Evolutionary conservation across 2,888 invertebrate genomes (phyloP).

Genomic region (Oscheius sp.): DNA sequence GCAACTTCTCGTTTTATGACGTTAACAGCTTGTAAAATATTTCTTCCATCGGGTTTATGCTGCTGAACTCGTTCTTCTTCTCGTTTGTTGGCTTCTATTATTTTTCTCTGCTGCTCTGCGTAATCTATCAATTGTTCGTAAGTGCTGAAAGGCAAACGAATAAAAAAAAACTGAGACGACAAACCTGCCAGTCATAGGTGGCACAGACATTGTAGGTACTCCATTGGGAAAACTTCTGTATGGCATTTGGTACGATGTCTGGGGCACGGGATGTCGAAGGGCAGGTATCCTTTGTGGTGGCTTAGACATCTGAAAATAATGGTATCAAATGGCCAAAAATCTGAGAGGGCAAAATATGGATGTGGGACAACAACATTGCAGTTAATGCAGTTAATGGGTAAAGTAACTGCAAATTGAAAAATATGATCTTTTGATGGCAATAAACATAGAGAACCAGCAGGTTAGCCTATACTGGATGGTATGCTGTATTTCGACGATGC

Average conservation of each 20-base stretch:
- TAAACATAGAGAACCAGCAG: no score
- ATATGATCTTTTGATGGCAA: neutral
- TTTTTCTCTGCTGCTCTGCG: slow-evolving; percentile 56
- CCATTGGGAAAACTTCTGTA: slow-evolving; percentile 20
- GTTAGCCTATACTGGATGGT: no score
- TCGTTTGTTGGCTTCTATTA: slow-evolving; percentile 55
- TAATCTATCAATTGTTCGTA: slow-evolving; percentile 54
- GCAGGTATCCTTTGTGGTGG: slow-evolving; percentile 51
- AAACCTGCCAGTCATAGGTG: slow-evolving; percentile 44
- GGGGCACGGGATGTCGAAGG: slow-evolving; percentile 18
- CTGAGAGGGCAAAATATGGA: neutral
- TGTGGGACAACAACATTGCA: no score
- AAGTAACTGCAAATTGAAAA: neutral
- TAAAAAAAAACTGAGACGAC: neutral
- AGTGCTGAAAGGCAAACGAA: slow-evolving; percentile 39
- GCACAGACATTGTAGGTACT: slow-evolving; percentile 50
- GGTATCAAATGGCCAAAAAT: neutral
- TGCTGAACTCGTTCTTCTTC: slow-evolving; percentile 33
- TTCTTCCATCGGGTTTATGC: slow-evolving; percentile 13
- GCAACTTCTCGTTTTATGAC: slow-evolving; percentile 52
- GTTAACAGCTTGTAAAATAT: neutral
- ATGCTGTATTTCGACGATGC: no score
- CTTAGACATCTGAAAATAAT: slow-evolving; percentile 51
- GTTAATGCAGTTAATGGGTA: neutral
- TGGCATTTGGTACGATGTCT: neutral